Evolutionary conservation across 2,113 vertebrate genomes (phyloP), one percentile per base, ranked within the genome.

Genomic region (Etheostoma cragini): DNA sequence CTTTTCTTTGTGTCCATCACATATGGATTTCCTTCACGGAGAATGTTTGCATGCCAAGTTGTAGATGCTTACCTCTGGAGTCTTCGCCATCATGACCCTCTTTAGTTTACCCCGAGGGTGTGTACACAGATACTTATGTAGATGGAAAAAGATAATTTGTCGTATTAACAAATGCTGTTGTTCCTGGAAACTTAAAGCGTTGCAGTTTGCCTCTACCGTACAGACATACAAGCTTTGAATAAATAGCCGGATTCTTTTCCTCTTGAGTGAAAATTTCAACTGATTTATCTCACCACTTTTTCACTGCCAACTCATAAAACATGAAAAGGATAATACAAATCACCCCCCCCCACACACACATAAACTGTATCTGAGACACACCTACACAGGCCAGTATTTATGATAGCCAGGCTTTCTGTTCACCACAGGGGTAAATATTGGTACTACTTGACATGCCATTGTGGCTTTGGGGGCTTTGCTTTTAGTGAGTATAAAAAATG

Each of bases 1-100:
- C 68, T 86, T 77, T 46, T 75, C 69, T 84, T 82, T 85, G 74
- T 81, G 78, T 89, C 77, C 24, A 81, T 87, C 65, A 83, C 79
- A 50, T 72, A 80, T 88, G 81, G 87, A 92, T 92, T 88, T 81
- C 69, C 65, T 73, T 80, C 22, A 21, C 72, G 49, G 61, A 47
- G 76, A 46, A 67, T 57, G 80, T 80, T 58, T 89, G 84, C 82
- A 86, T 89, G 82, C 83, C 56, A 88, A 88, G 58, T 78, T 62
- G 58, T 42, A 30, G 38, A 83, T 57, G 57, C 63, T 81, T 67
- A 86, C 86, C 71, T 83, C 62, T 61, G 47, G 71, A 84, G 50
- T 78, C 53, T 74, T 72, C 3, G 3, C 52, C 67, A 65, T 58
- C 66, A 38, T n/a, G 45, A 21, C 26, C 8, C 19, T 85, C 33